Evolutionary conservation across 2,797 vertebrate species (phyloP).

Genomic region (Podarcis lilfordi): DNA sequence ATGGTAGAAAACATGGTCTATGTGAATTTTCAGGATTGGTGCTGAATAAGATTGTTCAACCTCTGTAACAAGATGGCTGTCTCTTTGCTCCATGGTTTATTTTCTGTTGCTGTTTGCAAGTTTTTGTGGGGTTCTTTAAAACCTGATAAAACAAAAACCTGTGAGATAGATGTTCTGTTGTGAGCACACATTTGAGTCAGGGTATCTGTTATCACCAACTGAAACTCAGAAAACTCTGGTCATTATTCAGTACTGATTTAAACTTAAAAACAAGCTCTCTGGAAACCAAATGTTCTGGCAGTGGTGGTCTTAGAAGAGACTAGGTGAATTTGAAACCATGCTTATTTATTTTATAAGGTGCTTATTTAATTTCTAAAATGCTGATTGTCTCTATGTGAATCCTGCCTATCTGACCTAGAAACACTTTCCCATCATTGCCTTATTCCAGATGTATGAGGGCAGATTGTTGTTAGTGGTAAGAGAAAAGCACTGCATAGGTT

Average conservation of each 20-base stretch:
- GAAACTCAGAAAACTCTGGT: background rate
- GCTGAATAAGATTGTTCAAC: background rate
- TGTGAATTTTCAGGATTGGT: no score
- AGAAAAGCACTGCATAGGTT: background rate
- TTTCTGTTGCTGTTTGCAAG: background rate
- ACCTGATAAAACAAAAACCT: background rate
- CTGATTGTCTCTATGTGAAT: no score
- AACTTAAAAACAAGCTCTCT: background rate
- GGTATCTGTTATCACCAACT: background rate
- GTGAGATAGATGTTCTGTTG: no score
- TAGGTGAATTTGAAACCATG: background rate
- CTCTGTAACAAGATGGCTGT: background rate
- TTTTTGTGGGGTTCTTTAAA: background rate
- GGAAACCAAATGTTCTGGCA: background rate
- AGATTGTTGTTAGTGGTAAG: background rate
- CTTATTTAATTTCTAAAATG: background rate
- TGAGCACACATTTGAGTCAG: background rate
- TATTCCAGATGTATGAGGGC: background rate
- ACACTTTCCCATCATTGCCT: background rate
- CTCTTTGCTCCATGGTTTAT: background rate
- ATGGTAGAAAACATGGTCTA: background rate
- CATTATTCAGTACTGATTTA: background rate
- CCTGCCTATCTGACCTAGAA: background rate
- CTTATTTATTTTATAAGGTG: background rate
- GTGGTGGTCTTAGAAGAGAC: background rate